Conservation (phyloP, 2,113 vertebrate genomes). For the Prietella phreatophila region DNA sequence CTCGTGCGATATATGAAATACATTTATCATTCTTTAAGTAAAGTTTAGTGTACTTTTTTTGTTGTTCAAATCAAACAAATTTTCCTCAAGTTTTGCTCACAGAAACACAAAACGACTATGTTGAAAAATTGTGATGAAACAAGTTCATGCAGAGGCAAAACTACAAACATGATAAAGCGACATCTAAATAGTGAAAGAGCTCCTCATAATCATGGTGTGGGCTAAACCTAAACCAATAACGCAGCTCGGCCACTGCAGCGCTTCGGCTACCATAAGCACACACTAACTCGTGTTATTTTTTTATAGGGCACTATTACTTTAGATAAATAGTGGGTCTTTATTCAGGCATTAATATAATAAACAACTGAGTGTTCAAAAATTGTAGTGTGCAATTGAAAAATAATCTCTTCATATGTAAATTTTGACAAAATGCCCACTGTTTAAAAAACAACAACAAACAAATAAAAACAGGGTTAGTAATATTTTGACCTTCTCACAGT, state of each 20-base stretch:
- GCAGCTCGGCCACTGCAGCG: neutral
- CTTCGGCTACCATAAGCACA: neutral
- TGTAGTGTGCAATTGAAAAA: neutral
- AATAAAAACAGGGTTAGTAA: too few species aligned
- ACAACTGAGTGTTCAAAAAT: neutral
- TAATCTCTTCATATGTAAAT: neutral
- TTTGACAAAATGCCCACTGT: too few species aligned
- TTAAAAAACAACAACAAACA: too few species aligned
- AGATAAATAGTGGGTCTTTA: neutral
- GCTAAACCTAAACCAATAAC: neutral
- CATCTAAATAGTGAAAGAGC: neutral
- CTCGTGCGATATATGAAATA: too few species aligned
- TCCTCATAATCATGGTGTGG: neutral
- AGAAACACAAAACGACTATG: too few species aligned
- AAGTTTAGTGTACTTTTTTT: too few species aligned
- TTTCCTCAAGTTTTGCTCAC: too few species aligned
- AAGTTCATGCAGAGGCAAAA: neutral
- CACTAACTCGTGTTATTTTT: neutral
- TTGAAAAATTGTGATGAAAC: too few species aligned
- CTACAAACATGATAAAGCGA: neutral
- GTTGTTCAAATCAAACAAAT: too few species aligned
- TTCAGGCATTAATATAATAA: neutral
- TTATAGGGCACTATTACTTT: neutral
- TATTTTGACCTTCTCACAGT: too few species aligned
- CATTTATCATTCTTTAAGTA: too few species aligned